Evolutionary conservation across 2,888 invertebrate genomes (phyloP).

Genomic region (Cephus pygmeus): DNA sequence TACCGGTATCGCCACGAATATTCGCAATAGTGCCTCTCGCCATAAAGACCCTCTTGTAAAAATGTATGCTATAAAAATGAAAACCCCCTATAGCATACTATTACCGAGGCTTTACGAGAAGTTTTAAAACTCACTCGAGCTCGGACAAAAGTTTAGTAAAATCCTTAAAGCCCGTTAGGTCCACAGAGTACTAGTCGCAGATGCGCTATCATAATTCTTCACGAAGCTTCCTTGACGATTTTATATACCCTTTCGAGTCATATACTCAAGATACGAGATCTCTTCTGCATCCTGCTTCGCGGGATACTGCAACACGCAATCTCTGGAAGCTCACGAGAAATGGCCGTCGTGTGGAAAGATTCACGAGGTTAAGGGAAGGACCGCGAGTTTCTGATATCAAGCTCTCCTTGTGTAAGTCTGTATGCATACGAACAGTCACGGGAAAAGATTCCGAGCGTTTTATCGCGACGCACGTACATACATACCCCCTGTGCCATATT

Average conservation of each 20-base stretch:
- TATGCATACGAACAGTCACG: background rate
- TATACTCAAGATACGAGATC: background rate
- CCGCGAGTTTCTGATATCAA: background rate
- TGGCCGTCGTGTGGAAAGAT: background rate
- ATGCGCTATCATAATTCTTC: background rate
- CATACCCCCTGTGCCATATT: conserved; percentile 26
- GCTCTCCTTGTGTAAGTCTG: background rate
- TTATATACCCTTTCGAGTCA: background rate
- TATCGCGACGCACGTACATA: conserved; percentile 31
- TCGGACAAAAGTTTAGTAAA: background rate
- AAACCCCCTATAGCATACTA: background rate
- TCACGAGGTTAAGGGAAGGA: background rate
- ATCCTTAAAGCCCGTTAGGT: background rate
- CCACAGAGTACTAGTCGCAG: background rate
- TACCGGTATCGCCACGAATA: background rate
- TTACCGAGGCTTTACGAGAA: background rate
- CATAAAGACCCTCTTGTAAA: background rate
- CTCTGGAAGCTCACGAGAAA: background rate
- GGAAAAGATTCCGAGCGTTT: conserved; percentile 36
- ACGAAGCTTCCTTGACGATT: background rate
- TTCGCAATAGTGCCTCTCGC: background rate
- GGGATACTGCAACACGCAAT: background rate
- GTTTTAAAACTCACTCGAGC: background rate
- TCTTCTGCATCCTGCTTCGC: background rate
- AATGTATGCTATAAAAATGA: background rate